Base-by-base conservation (phyloP, 1,140 invertebrate genomes). In the Nomia melanderi region DNA sequence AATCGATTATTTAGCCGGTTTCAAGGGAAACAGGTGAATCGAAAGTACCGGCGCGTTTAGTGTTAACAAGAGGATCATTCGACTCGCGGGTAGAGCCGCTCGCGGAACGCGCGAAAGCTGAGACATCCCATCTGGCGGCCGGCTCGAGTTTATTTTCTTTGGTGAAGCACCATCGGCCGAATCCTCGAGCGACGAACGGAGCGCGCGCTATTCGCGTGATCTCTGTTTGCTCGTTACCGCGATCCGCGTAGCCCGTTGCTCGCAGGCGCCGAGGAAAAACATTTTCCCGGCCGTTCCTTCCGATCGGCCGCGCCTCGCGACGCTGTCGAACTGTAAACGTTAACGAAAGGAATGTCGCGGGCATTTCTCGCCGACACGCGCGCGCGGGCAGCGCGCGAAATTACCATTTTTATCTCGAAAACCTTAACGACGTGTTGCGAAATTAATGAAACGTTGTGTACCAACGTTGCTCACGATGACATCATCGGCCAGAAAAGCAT, bases 121-220 rank as follows among this genome's bases (percentile, higher is more conserved):
- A 79, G 20, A 57, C 36, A 65, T 79, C 12, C 44, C 70, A 79
- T 78, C 39, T 82, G 79, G 31, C 50, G 12, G 9, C 0, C 9
- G 41, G 33, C 23, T 41, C 31, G n/a, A 53, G 60, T 78, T 75
- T 83, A 79, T 83, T 83, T 82, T 82, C 60, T 39, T 39, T 78
- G 27, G 12, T 17, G 33, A 54, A 77, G 65, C 29, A 47, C 44
- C 33, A 73, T 72, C 64, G 59, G 56, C 36, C 44, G 20, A 14
- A 44, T 14, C 12, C 20, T 44, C 20, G 36, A 66, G 27, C 44
- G 14, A 44, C 41, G 41, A 14, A 0, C 47, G 47, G 5, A 17
- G 27, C 57, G 31, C 57, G 31, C 59, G 14, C 73, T 39, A 41
- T 44, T 31, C 12, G 33, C 27, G 20, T 11, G 47, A 14, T 44